phyloP scores from a whole-genome alignment of 2,797 vertebrate species.

The Phrynocephalus vlangalii region DNA sequence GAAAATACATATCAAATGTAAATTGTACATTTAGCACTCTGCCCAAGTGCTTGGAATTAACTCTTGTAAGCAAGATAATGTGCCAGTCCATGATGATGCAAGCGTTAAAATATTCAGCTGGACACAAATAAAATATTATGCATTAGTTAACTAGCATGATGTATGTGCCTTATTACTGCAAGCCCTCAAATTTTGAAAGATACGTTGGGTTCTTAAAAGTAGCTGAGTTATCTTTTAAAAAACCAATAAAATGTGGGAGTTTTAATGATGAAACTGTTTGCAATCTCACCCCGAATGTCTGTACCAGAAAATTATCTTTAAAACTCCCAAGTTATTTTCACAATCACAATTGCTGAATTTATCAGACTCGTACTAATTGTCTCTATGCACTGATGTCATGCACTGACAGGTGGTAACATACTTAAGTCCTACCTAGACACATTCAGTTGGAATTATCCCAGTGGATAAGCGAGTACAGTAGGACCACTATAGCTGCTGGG shows the following conservation, averaged over 20 bases:
- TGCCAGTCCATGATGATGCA: constrained; percentile 42
- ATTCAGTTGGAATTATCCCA: no score
- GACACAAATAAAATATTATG: constrained; percentile 22
- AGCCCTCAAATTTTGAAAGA: neutral
- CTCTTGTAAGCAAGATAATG: constrained; percentile 48
- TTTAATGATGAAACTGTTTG: neutral
- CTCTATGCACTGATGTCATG: no score
- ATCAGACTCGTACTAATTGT: neutral
- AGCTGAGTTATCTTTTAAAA: neutral
- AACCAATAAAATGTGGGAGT: neutral
- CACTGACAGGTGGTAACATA: no score
- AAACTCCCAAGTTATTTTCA: neutral
- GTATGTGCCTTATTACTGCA: neutral
- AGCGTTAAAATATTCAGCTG: constrained; percentile 13
- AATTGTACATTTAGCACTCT: constrained; percentile 33
- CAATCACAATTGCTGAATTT: neutral
- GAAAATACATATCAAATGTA: constrained; percentile 42
- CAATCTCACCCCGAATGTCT: neutral
- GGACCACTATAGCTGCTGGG: no score
- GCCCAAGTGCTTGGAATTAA: constrained; percentile 66
- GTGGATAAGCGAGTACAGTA: no score
- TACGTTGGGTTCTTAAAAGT: neutral
- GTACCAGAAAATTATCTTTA: neutral
- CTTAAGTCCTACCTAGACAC: no score
- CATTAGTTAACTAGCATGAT: neutral